Base-by-base conservation (phyloP, 2,113 vertebrate genomes). In the Centrocercus urophasianus region DNA sequence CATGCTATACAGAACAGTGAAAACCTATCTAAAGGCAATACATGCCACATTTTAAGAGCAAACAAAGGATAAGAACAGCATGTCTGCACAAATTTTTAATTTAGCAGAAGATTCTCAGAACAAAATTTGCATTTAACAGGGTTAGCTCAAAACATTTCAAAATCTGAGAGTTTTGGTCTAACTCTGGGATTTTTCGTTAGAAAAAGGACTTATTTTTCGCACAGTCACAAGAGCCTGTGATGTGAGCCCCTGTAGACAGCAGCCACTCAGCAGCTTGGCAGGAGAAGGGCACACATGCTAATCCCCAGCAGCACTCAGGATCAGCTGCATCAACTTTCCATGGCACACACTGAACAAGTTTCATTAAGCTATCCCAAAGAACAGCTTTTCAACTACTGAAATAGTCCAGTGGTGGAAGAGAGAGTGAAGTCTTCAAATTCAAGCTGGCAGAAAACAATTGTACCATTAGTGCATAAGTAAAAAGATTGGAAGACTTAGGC, bases 201-300 rank as follows among this genome's bases (percentile, higher is more conserved):
- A 19, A 10, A 79, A 43, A 10, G 8, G 12, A 42, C 36, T 57
- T 8, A 18, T 56, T 60, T 72, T 56, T 60, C 48, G 20, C 43
- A 64, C 18, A 50, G 34, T 24, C 11, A 40, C 28, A 28, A 54
- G 36, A 38, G 6, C 27, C 32, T 80, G 42, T 48, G 22, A 34
- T 52, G 24, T 0, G 0, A 67, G 11, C 13, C 48, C 20, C 54
- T n/a, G 10, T 34, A 42, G 54, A 66, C 50, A 48, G 42, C 59
- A 76, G 47, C 13, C 36, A 42, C 16, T 3, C 70, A 77, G n/a
- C 5, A 0, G 0, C 52, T 22, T 13, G 30, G 4, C 28, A 24
- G 30, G 27, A 71, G 12, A 34, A 91, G 24, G 38, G 13, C 24
- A 74, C 20, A 34, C 10, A 10, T 43, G 32, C 72, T 78, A 28